Percentiles rank a stretch among this genome's conserved stretches.
Conservation (phyloP, 2,888 invertebrate genomes). For the Galeopsomyia nigrocyanea region DNA sequence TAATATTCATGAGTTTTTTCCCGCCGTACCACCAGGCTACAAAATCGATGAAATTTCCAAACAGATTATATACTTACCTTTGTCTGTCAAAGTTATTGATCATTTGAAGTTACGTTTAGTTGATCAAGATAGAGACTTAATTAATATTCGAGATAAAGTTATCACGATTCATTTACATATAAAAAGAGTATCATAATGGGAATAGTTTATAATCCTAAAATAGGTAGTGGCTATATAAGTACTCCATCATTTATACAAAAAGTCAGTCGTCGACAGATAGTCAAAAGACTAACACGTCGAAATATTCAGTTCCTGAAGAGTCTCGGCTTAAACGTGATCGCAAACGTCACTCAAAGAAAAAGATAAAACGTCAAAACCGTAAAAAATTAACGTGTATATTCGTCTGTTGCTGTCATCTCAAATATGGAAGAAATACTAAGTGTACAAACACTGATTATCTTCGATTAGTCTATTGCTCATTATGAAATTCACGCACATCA, state of each 20-base stretch:
- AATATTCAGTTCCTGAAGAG: neutral
- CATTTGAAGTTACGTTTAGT: conserved; percentile 48
- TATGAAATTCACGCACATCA: too few species aligned
- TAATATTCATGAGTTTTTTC: too few species aligned
- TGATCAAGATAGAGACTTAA: too few species aligned
- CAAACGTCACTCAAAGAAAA: neutral
- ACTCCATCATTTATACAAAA: neutral
- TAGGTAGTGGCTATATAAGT: conserved; percentile 1
- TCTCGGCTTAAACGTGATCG: neutral
- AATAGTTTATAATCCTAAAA: conserved; percentile 1
- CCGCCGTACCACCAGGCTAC: conserved; percentile 58
- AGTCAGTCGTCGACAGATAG: neutral
- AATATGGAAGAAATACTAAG: conserved; percentile 6
- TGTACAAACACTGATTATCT: conserved; percentile 20
- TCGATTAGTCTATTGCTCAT: conserved; percentile 40
- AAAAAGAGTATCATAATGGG: too few species aligned
- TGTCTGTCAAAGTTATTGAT: conserved; percentile 46
- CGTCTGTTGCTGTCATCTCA: neutral
- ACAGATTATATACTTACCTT: conserved; percentile 51
- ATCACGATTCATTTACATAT: too few species aligned
- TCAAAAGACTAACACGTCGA: neutral
- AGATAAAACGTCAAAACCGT: neutral
- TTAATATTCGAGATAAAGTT: too few species aligned
- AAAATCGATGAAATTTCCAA: conserved; percentile 59
- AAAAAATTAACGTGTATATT: conserved; percentile 1